Percentiles rank a stretch among this genome's conserved stretches.
Conservation (phyloP, 2,797 vertebrate species). For the Gymnocypris eckloni region DNA sequence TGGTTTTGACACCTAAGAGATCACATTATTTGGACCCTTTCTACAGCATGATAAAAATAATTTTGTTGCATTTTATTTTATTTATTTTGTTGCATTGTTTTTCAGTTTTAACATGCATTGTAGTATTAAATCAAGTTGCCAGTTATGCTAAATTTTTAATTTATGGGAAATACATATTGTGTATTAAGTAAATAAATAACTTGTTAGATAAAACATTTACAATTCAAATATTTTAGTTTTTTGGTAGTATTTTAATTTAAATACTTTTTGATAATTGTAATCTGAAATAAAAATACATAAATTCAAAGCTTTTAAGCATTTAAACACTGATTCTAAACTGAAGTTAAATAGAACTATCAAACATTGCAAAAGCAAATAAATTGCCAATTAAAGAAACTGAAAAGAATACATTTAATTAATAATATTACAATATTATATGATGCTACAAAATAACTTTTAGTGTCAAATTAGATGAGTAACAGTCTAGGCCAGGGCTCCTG, state of each 20-base stretch:
- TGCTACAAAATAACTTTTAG: too few relatives aligned
- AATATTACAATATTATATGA: background rate
- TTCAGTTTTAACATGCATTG: background rate
- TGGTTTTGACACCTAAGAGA: background rate
- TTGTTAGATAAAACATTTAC: too few relatives aligned
- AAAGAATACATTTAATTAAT: background rate
- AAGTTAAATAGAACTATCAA: too few relatives aligned
- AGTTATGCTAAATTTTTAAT: background rate
- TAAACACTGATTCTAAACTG: too few relatives aligned
- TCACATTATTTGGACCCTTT: background rate
- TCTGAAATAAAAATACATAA: too few relatives aligned
- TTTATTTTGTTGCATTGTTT: too few relatives aligned
- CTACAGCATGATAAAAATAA: background rate
- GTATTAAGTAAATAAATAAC: background rate
- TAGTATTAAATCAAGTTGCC: background rate
- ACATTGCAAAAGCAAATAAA: too few relatives aligned
- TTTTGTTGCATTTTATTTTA: too few relatives aligned
- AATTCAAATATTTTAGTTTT: too few relatives aligned
- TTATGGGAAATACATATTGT: background rate
- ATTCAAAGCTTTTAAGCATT: too few relatives aligned
- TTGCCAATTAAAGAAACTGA: background rate
- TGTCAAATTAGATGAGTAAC: background rate
- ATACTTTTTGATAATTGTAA: too few relatives aligned
- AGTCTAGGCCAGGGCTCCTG: too few relatives aligned
- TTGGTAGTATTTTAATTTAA: background rate